Base-by-base conservation (phyloP, 2,797 vertebrate species). In the Sebastes minor region DNA sequence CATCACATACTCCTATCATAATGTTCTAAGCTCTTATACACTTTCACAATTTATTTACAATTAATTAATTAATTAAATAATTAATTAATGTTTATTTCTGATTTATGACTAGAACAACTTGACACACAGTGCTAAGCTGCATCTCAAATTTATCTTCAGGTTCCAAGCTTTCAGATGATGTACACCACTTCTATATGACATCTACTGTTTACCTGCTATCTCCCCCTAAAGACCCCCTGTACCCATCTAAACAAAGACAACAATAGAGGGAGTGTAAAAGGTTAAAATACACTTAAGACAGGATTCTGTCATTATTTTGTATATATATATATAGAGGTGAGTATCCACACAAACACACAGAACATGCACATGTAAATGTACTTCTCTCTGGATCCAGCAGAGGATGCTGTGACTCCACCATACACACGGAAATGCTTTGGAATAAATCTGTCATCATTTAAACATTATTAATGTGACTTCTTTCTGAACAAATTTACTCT, bases 331-430 rank as follows among this genome's bases (percentile, higher is more conserved):
- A 42, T 16, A 18, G 1, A 0, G 46, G 1, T 55, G 6, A 63
- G 16, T 9, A 64, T 25, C 2, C 16, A 63, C 14, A 30, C 4
- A 20, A 38, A 35, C 23, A 38, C 56, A 38, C 22, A 64, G 42
- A 22, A 16, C 32, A 38, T 22, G 22, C 1, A 42, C 8, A 0
- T 1, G 18, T 70, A n/a, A 52, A 6, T 78, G 62, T 22, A 67
- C 23, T 87, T 85, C 52, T 56, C 23, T 56, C 0, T 79, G 18
- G 1, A 22, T 81, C 89, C 93, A 91, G 53, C 33, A 67, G 92
- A 91, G 85, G 89, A 81, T 6, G 82, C 84, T 94, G 89, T 92
- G 82, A 85, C 89, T 88, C 86, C 85, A 89, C 10, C 22, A 52
- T 56, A 63, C 8, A 79, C n/a, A n/a, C 12, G 28, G 20, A 14